Evolutionary conservation across 2,888 invertebrate species (phyloP).

Genomic region (Fragum whitleyi): DNA sequence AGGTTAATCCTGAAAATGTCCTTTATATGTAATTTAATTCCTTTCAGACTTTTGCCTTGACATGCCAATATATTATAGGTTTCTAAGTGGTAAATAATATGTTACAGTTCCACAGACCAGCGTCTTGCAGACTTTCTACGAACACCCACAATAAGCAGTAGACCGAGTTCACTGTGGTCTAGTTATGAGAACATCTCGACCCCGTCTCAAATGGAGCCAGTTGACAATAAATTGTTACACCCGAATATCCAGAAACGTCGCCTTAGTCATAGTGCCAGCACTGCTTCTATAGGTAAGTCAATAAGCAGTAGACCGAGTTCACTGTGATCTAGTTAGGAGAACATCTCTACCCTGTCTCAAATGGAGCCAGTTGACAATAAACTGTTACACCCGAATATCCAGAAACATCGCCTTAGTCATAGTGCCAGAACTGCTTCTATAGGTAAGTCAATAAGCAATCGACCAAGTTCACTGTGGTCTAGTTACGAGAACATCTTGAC

Average conservation of each 20-base stretch:
- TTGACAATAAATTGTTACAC: slow-evolving; percentile 48
- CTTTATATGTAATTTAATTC: too few relatives aligned
- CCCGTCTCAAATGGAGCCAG: slow-evolving; percentile 65
- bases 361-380: slow-evolving; percentile 49
- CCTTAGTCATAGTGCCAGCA: slow-evolving; percentile 68
- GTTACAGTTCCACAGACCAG: slow-evolving; percentile 65
- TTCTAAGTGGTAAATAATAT: too few relatives aligned
- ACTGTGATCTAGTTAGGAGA: slow-evolving; percentile 80
- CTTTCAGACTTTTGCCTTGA: too few relatives aligned
- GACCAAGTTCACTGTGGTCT: slow-evolving; percentile 75
- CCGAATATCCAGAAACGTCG: slow-evolving; percentile 48
- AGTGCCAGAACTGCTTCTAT: slow-evolving; percentile 70
- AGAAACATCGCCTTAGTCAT: slow-evolving; percentile 61
- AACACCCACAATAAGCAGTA: slow-evolving; percentile 70
- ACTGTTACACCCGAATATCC: slow-evolving; percentile 47
- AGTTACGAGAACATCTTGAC: slow-evolving; percentile 80
- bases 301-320: slow-evolving; percentile 70
- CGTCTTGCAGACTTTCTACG: slow-evolving; percentile 67
- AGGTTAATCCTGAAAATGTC: too few relatives aligned
- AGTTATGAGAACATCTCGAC: slow-evolving; percentile 80
- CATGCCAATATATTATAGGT: too few relatives aligned
- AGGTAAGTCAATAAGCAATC: slow-evolving; percentile 63
- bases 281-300: slow-evolving; percentile 64
- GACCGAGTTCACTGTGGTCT: slow-evolving; percentile 75
- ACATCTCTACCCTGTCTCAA: slow-evolving; percentile 76